Base-by-base conservation (phyloP, 2,113 vertebrate genomes). In the Microcebus jonahi region DNA sequence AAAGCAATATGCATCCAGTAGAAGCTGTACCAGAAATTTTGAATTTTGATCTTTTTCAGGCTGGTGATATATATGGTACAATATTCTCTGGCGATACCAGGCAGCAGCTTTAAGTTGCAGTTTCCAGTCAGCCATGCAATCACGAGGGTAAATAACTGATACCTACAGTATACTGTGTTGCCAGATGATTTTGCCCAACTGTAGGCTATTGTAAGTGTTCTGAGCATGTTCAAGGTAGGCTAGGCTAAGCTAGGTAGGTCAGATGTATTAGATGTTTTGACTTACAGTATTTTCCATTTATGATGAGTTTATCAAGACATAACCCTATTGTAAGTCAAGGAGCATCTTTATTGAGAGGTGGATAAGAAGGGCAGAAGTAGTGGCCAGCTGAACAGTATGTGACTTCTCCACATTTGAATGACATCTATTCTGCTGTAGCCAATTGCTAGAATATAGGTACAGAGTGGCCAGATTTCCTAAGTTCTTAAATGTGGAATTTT, bases 401-500 rank as follows among this genome's bases (percentile, higher is more conserved):
- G 67, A 14, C 29, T 27, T 94, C 50, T 86, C 55, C 86, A 61
- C 86, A 77, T 29, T 83, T 34, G 53, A 97, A 27, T 21, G 45
- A 75, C 15, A 15, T 55, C 34, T 57, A 61, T 92, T 95, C 34
- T 73, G 45, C 48, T 96, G 17, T 11, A 95, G 27, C 4, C 31
- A 86, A 11, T 48, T 76, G 71, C 76, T 79, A 39, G 29, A 70
- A 61, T 87, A 34, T 70, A 79, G 45, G 76, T 63, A 31, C 11
- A 45, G 31, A 45, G 48, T 86, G 73, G 36, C 48, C 21, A 79
- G 45, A 81, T 85, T 77, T 71, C 71, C 53, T 29, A 73, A 71
- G 34, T 82, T 93, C 12, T 94, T 83, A 82, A 91, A 83, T 91
- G 14, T 93, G 61, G 27, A 83, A 25, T 83, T 92, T 95, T 93